A percentile compares a stretch with the other conserved stretches of the same genome.
Evolutionary conservation across 2,797 vertebrate genomes (phyloP).

Genomic region (Galaxias olidus): DNA sequence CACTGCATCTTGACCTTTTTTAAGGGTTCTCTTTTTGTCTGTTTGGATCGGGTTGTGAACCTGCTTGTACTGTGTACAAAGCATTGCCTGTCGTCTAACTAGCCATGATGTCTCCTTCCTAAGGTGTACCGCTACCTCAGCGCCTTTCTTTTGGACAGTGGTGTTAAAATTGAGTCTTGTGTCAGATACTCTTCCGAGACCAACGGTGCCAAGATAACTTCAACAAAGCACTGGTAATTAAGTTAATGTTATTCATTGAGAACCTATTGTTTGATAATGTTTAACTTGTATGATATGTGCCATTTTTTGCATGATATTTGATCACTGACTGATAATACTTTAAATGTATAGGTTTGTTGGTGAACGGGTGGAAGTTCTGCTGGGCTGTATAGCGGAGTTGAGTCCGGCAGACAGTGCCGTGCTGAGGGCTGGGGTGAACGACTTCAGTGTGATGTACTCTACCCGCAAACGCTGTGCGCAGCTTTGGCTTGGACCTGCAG

Average conservation of each 20-base stretch:
- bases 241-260: neutral
- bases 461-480: slow-evolving; percentile 90
- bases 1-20: too few relatives aligned
- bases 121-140: slow-evolving; percentile 90
- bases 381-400: slow-evolving; percentile 90
- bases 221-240: slow-evolving; percentile 84
- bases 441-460: slow-evolving; percentile 97
- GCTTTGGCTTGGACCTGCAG: slow-evolving; percentile 91
- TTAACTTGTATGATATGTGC: neutral
- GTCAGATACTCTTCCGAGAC: slow-evolving; percentile 91
- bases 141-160: slow-evolving; percentile 89
- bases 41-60: neutral
- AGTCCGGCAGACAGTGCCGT: slow-evolving; percentile 83
- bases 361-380: slow-evolving; percentile 87
- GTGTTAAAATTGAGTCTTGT: slow-evolving; percentile 88
- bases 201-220: slow-evolving; percentile 90
- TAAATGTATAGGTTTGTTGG: slow-evolving; percentile 79
- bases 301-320: neutral
- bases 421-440: slow-evolving; percentile 86
- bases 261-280: neutral
- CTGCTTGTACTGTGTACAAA: too few relatives aligned
- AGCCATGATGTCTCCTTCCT: neutral
- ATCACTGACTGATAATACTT: slow-evolving; percentile 2
- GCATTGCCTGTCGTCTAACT: neutral
- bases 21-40: too few relatives aligned